A percentile compares a stretch with the other conserved stretches of the same genome.
These are phyloP conservation scores for Otolemur crassicaudatus DNA, from an alignment of 2,797 vertebrate species.

Conservation along the genomic window DNA sequence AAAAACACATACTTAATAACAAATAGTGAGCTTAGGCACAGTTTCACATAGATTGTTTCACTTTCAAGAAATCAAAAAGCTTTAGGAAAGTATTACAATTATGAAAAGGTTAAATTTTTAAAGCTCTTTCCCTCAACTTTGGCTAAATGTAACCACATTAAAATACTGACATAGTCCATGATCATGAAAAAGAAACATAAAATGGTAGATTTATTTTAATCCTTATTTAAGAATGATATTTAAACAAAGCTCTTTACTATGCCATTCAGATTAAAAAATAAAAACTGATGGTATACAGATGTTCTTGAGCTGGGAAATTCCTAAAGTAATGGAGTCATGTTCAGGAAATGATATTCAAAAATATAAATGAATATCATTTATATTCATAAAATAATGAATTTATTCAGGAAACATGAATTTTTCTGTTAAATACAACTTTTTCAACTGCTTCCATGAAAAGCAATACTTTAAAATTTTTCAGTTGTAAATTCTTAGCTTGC, in stretches of 20 bases:
- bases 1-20: background rate
- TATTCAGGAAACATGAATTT: background rate
- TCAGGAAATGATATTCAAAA: slow-evolving; percentile 58
- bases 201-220: slow-evolving; percentile 10
- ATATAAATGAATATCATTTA: background rate
- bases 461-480: background rate
- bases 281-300: slow-evolving; percentile 3
- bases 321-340: background rate
- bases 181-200: background rate
- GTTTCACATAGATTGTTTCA: background rate
- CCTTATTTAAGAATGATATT: background rate
- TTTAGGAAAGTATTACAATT: slow-evolving; percentile 37
- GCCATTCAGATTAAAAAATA: slow-evolving; percentile 19
- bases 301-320: slow-evolving; percentile 35
- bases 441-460: background rate
- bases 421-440: background rate
- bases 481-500: background rate
- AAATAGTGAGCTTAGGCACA: background rate
- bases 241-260: slow-evolving; percentile 18
- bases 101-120: background rate
- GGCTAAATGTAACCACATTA: background rate
- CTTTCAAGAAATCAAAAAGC: background rate
- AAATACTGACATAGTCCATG: background rate
- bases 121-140: background rate
- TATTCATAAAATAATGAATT: too few relatives aligned